phyloP scores from a whole-genome alignment of 64 coral and sea anemone species.

The Porites australiensis region DNA sequence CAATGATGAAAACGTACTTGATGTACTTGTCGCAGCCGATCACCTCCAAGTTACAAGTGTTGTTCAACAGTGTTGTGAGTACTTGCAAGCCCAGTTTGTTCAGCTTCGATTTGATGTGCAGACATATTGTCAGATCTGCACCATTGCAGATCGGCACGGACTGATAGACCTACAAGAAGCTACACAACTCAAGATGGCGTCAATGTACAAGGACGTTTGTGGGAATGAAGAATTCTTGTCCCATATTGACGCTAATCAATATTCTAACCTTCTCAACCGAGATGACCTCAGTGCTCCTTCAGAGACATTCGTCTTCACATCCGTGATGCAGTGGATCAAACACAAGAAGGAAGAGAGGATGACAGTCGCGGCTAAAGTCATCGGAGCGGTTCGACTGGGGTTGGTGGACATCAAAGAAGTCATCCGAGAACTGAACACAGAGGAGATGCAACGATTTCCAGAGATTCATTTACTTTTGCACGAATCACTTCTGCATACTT shows the following conservation, averaged over 20 bases:
- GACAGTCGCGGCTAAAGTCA: background rate
- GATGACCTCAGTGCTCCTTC: constrained; percentile 42
- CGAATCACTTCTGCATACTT: background rate
- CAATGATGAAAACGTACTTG: constrained; percentile 13
- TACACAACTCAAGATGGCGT: background rate
- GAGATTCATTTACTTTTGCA: background rate
- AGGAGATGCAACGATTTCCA: background rate
- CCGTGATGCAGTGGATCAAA: constrained; percentile 33
- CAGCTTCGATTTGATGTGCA: background rate
- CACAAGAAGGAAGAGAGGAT: constrained; percentile 43
- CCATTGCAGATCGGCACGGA: background rate
- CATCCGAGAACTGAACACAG: background rate
- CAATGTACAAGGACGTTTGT: constrained; percentile 8
- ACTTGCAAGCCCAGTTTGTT: background rate
- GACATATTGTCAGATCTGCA: background rate
- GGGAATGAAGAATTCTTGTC: background rate
- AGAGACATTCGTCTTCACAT: constrained; percentile 29
- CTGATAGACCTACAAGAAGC: constrained; percentile 18
- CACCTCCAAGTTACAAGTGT: constrained; percentile 35
- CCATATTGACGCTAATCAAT: background rate
- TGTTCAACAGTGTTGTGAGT: constrained; percentile 31
- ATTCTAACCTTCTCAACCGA: background rate
- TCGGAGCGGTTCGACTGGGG: constrained; percentile 26
- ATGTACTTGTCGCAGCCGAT: constrained; percentile 12
- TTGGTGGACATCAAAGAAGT: constrained; percentile 22